A percentile compares a stretch with the other conserved stretches of the same genome.
These are phyloP conservation scores for Nemoura dubitans DNA, from an alignment of 2,888 invertebrate genomes.

Conservation along the genomic window DNA sequence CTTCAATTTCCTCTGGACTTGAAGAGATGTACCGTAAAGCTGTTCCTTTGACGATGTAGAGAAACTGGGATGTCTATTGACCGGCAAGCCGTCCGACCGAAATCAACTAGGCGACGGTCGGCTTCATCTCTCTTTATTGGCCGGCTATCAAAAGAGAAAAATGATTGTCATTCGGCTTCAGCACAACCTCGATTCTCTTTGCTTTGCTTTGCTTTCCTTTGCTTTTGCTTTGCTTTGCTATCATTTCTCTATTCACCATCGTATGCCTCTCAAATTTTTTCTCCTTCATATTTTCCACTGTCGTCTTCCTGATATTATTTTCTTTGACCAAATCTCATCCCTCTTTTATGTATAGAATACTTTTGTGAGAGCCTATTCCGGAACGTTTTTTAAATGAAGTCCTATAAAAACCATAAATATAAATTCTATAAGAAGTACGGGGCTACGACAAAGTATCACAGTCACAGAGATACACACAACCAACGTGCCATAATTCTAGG, in stretches of 20 bases:
- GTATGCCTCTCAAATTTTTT: neutral
- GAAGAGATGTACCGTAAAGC: slow-evolving; percentile 7
- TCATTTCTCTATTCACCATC: neutral
- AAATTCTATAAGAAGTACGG: too few species aligned
- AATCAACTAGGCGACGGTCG: neutral
- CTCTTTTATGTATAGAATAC: neutral
- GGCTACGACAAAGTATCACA: too few species aligned
- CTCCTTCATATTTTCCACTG: neutral
- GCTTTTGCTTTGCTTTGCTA: neutral
- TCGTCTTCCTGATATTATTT: neutral
- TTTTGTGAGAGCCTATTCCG: neutral
- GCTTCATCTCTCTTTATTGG: slow-evolving; percentile 12
- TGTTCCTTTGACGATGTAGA: neutral
- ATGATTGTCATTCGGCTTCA: neutral
- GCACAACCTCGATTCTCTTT: neutral
- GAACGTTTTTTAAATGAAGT: too few species aligned
- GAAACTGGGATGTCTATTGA: neutral
- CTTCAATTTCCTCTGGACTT: slow-evolving; percentile 7
- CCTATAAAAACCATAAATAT: too few species aligned
- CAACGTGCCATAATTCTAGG: too few species aligned
- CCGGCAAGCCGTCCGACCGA: neutral
- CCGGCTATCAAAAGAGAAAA: neutral
- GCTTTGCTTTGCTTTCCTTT: neutral
- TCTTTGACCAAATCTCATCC: neutral
- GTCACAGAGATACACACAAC: too few species aligned